Conservation (phyloP, 2,888 invertebrate genomes). For the Podotricha telesiphe region DNA sequence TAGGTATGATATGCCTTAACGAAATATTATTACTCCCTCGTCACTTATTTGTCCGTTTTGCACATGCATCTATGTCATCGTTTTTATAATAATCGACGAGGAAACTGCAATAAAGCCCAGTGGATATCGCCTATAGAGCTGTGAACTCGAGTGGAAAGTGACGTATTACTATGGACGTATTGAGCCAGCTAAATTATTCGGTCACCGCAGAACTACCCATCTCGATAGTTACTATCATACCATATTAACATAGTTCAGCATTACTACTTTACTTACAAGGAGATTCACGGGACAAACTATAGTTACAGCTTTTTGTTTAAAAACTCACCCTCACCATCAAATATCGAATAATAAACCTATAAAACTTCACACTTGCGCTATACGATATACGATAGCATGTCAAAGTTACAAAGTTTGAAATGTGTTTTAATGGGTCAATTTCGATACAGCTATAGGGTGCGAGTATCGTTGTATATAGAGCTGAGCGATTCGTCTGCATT, state of each 20-base stretch:
- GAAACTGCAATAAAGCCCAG: slow-evolving; percentile 34
- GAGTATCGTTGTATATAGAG: not conserved
- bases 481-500: slow-evolving; percentile 31
- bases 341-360: no score
- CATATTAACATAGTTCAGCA: not conserved
- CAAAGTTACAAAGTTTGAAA: slow-evolving; percentile 3
- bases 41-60: not conserved
- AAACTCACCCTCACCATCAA: no score
- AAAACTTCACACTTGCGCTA: not conserved
- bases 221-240: not conserved
- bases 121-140: slow-evolving; percentile 39
- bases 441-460: not conserved
- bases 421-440: slow-evolving; percentile 7
- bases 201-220: slow-evolving; percentile 28
- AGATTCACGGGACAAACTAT: not conserved
- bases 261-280: not conserved
- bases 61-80: slow-evolving; percentile 8
- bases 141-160: slow-evolving; percentile 37
- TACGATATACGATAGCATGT: slow-evolving; percentile 1
- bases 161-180: slow-evolving; percentile 35
- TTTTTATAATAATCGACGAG: slow-evolving; percentile 27
- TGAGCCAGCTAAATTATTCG: slow-evolving; percentile 40
- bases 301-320: no score
- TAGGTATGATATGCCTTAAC: no score
- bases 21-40: not conserved